Evolutionary conservation across 2,113 vertebrate genomes (phyloP).

Genomic region (Taxidea taxus): DNA sequence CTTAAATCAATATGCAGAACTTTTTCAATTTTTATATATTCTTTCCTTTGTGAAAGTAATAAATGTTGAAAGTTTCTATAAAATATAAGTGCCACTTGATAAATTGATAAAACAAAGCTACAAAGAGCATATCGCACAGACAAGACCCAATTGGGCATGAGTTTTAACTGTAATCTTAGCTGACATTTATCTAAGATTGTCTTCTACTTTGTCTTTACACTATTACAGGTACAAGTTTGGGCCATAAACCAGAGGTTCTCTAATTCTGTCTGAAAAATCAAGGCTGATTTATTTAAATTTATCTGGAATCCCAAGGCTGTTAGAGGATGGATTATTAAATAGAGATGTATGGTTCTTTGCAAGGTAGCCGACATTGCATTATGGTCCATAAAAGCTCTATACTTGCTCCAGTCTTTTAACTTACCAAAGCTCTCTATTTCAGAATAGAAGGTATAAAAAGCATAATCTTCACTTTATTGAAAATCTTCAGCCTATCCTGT

Average conservation of each 20-base stretch:
- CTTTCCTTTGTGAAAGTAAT: conserved; percentile 63
- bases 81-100: conserved; percentile 28
- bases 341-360: conserved; percentile 54
- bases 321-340: conserved; percentile 60
- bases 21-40: conserved; percentile 50
- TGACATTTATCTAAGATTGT: conserved; percentile 72
- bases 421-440: conserved; percentile 11
- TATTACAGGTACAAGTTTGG: conserved; percentile 50
- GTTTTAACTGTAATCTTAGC: conserved; percentile 63
- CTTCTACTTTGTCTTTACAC: conserved; percentile 62
- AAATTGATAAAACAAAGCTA: conserved; percentile 50
- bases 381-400: conserved; percentile 5
- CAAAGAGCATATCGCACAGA: neutral
- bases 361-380: neutral
- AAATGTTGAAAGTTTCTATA: conserved; percentile 58
- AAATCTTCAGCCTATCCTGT: neutral
- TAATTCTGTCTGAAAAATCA: conserved; percentile 75
- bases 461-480: neutral
- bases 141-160: conserved; percentile 42
- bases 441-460: neutral
- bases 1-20: conserved; percentile 19
- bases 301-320: conserved; percentile 45
- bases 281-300: conserved; percentile 73
- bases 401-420: neutral
- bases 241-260: conserved; percentile 67